Evolutionary conservation across 2,888 invertebrate species (phyloP).

Genomic region (Chrysodeixis includens): DNA sequence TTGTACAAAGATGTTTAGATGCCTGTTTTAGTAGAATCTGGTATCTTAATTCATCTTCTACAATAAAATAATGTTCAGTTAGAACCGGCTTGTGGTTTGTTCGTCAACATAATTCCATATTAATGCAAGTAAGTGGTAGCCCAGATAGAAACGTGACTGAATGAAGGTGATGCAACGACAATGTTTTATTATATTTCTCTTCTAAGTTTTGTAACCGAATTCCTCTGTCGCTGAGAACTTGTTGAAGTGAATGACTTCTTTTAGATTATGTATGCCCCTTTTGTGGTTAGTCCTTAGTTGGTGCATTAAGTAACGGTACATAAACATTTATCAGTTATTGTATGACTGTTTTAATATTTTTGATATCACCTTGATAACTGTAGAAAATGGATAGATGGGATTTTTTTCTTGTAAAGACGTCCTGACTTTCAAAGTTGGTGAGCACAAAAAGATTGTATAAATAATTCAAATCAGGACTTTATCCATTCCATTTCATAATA

Average conservation of each 20-base stretch:
- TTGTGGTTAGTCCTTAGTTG: not conserved
- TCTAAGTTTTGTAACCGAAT: constrained; percentile 57
- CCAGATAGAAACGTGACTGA: constrained; percentile 80
- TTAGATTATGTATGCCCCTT: constrained; percentile 16
- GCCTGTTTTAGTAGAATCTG: not conserved
- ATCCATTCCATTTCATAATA: not conserved
- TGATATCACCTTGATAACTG: no score
- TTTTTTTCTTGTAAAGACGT: not conserved
- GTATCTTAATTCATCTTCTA: constrained; percentile 10
- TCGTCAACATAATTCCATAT: constrained; percentile 73
- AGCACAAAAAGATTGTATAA: not conserved
- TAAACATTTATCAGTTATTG: no score
- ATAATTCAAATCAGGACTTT: not conserved
- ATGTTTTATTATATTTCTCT: constrained; percentile 54
- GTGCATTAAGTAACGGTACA: no score
- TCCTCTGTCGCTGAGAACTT: constrained; percentile 21
- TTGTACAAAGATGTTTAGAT: no score
- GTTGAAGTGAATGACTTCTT: not conserved
- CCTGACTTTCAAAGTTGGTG: not conserved
- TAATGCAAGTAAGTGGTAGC: constrained; percentile 77
- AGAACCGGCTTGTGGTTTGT: constrained; percentile 63
- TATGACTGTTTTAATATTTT: no score
- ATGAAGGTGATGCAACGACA: constrained; percentile 73
- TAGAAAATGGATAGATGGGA: not conserved
- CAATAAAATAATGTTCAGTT: constrained; percentile 17